Evolutionary conservation across 2,888 invertebrate species (phyloP), one percentile per base, ranked within the genome.

Genomic region (Ichneumoninae sp.): DNA sequence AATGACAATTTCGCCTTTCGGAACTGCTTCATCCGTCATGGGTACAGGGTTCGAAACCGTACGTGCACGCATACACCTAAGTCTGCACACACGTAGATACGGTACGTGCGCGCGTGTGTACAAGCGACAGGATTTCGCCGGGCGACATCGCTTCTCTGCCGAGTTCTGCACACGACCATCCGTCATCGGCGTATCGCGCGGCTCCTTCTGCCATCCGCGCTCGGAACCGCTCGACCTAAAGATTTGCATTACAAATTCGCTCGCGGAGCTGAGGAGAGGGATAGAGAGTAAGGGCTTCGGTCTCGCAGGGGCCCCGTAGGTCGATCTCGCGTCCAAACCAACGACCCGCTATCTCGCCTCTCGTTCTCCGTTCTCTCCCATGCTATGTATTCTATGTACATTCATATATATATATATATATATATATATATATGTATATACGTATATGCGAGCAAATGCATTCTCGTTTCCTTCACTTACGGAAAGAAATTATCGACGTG

Each of bases 191-290:
- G 80, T 85, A 87, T 85, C 85, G 81, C 85, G 78, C 81, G 77
- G 85, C 82, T 80, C 80, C 70, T 77, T 71, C 85, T 86, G 74
- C 81, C 83, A 76, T 71, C 86, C 87, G 78, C 77, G 75, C 77
- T 47, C 69, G 77, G 77, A 30, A 47, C 73, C 85, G 79, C 79
- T 70, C 78, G 81, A 83, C 84, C 85, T 71, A 89, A 90, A 91
- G 90, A 92, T 92, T 92, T 92, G 92, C 92, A 92, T 92, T 91
- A 91, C 92, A 92, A 92, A 92, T 92, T 90, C 89, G 88, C 87
- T 86, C 89, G 83, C 86, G 84, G 87, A 87, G 88, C 88, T 85
- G 87, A 87, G 66, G 30, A 13, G 80, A 74, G 47, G 33, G 47
- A 75, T 57, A 47, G 63, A 68, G 69, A 68, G 63, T 40, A 47